Conservation (phyloP, 2,888 invertebrate genomes). For the Oligia latruncula region DNA sequence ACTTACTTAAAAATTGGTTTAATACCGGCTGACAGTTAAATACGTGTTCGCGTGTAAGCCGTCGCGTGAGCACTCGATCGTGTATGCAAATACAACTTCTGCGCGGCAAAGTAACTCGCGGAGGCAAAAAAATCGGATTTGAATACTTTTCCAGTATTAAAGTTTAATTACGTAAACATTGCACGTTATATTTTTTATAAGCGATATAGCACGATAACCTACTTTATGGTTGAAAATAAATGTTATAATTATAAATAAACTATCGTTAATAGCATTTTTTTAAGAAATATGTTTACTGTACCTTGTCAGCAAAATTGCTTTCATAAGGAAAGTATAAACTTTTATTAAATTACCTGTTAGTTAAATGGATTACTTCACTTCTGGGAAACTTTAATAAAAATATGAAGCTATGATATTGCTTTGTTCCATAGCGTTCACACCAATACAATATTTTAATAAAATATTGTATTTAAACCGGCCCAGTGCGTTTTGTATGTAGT, state of each 20-base stretch:
- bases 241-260: constrained; percentile 24
- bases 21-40: constrained; percentile 60
- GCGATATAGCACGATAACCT: constrained; percentile 51
- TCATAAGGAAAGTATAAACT: background rate
- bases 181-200: constrained; percentile 45
- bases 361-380: constrained; percentile 1
- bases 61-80: constrained; percentile 64
- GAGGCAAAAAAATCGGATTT: constrained; percentile 54
- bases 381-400: background rate
- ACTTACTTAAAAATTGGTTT: constrained; percentile 56
- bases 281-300: background rate
- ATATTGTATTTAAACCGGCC: background rate
- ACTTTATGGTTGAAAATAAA: constrained; percentile 34
- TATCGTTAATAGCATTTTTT: constrained; percentile 19
- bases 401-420: background rate
- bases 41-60: constrained; percentile 64
- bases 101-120: constrained; percentile 57
- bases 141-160: constrained; percentile 56
- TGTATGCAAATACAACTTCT: constrained; percentile 64
- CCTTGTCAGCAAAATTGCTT: background rate
- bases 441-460: background rate
- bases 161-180: constrained; percentile 56
- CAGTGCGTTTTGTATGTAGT: background rate
- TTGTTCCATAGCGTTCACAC: background rate
- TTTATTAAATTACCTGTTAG: background rate